Evolutionary conservation across 2,797 vertebrate species (phyloP).

Genomic region (Simalia tracyae): DNA sequence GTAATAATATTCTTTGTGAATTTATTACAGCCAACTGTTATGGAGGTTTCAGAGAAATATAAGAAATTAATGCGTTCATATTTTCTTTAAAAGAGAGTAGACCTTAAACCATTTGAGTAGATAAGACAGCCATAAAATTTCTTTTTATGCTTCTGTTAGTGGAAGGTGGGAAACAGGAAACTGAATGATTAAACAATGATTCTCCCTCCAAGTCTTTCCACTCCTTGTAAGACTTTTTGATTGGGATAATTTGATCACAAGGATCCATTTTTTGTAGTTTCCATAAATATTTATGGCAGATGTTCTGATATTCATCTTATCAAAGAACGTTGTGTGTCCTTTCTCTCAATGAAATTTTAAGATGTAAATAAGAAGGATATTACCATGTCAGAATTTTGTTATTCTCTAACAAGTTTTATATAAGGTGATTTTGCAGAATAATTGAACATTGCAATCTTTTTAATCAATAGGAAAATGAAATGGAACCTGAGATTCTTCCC

Average conservation of each 20-base stretch:
- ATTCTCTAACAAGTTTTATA: neutral
- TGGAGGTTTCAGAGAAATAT: neutral
- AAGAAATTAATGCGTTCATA: neutral
- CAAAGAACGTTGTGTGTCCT: neutral
- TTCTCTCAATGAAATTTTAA: neutral
- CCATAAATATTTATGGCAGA: neutral
- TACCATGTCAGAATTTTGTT: neutral
- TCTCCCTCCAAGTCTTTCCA: neutral
- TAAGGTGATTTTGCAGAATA: neutral
- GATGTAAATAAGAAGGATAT: too few relatives aligned
- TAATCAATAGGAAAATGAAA: neutral
- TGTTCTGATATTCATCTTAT: neutral
- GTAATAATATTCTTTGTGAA: neutral
- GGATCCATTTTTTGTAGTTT: neutral
- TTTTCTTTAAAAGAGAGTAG: neutral
- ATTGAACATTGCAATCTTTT: neutral
- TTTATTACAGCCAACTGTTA: neutral
- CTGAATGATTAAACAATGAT: neutral
- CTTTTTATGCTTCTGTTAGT: neutral
- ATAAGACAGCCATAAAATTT: neutral
- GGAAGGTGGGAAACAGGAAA: neutral
- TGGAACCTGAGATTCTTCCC: neutral
- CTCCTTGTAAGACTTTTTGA: neutral
- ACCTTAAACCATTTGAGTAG: neutral
- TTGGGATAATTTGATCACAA: neutral